Evolutionary conservation across 2,113 vertebrate genomes (phyloP).

Genomic region (Cisticola juncidis): DNA sequence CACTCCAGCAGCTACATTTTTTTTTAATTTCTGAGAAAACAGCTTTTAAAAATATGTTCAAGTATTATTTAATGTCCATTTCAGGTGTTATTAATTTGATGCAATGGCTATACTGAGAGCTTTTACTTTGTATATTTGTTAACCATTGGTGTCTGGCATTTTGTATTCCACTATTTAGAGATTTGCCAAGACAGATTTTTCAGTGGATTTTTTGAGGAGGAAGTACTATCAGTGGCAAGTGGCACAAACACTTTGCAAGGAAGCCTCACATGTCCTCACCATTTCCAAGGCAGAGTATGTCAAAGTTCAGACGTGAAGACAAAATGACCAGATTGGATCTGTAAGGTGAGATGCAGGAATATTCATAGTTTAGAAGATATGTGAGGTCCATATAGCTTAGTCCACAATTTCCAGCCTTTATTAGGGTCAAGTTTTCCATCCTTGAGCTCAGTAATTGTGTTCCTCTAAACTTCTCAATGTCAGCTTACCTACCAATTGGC

Average conservation of each 20-base stretch:
- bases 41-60: background rate
- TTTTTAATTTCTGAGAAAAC: background rate
- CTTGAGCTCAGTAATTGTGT: background rate
- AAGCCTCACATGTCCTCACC: background rate
- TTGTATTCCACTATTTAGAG: background rate
- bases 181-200: background rate
- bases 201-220: background rate
- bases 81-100: background rate
- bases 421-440: background rate
- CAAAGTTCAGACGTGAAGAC: background rate
- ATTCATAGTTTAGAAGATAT: background rate
- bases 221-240: background rate
- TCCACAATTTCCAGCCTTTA: background rate
- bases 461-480: background rate
- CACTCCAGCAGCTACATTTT: background rate
- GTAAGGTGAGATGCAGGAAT: background rate
- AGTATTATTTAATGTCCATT: background rate
- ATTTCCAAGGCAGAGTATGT: background rate
- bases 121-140: background rate
- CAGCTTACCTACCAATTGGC: background rate
- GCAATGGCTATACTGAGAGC: background rate
- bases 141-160: background rate
- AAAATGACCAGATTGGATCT: background rate
- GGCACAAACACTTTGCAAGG: background rate
- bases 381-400: background rate